Percentiles rank a stretch among this genome's conserved stretches.
phyloP scores from a whole-genome alignment of 1,140 invertebrate species.

The Geopemphigus sp. region DNA sequence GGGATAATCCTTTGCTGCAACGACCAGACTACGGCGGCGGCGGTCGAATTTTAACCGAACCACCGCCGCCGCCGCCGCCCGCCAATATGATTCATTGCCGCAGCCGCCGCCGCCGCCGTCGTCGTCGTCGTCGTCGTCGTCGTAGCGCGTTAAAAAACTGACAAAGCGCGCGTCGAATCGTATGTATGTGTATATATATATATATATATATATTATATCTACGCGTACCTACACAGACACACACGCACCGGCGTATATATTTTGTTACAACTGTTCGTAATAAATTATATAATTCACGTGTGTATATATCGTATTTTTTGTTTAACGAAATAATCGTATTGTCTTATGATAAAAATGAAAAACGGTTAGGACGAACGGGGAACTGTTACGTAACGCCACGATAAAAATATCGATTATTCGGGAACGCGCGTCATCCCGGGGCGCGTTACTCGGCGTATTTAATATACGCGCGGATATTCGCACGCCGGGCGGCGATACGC shows the following conservation, averaged over 20 bases:
- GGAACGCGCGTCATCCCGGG: too few relatives aligned
- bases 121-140: too few relatives aligned
- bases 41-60: slow-evolving; percentile 47
- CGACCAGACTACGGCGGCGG: neutral
- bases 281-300: slow-evolving; percentile 42
- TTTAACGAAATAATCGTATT: slow-evolving; percentile 1
- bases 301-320: neutral
- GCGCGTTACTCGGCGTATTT: too few relatives aligned
- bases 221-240: neutral
- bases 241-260: neutral
- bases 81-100: slow-evolving; percentile 48
- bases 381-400: too few relatives aligned
- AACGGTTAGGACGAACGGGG: neutral
- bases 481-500: too few relatives aligned
- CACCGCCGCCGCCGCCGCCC: slow-evolving; percentile 30
- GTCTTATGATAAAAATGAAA: slow-evolving; percentile 24
- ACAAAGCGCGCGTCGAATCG: slow-evolving; percentile 34
- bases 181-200: slow-evolving; percentile 16
- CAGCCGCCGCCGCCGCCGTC: too few relatives aligned
- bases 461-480: too few relatives aligned
- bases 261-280: slow-evolving; percentile 24
- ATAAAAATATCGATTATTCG: too few relatives aligned
- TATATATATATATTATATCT: neutral
- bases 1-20: slow-evolving; percentile 25
- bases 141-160: slow-evolving; percentile 44